A percentile compares a stretch with the other conserved stretches of the same genome.
Evolutionary conservation across 1,140 invertebrate genomes (phyloP).

Genomic region (Myzus persicae): DNA sequence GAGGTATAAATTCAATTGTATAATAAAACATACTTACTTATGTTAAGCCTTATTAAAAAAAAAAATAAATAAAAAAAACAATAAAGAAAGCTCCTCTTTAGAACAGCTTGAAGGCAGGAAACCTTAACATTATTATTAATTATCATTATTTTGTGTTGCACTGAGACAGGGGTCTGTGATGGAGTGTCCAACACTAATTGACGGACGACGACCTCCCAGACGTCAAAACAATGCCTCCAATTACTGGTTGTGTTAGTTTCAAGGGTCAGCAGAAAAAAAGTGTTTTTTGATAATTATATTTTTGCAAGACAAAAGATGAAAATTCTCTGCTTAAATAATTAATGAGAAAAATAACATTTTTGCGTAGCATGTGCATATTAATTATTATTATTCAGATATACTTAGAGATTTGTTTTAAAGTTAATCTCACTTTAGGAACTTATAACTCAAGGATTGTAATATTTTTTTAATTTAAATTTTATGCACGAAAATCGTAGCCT

Average conservation of each 20-base stretch:
- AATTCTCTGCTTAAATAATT: slow-evolving; percentile 54
- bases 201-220: slow-evolving; percentile 47
- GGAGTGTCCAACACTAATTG: slow-evolving; percentile 58
- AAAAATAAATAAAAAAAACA: neutral
- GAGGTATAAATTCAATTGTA: slow-evolving; percentile 23
- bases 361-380: neutral
- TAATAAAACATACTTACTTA: slow-evolving; percentile 25
- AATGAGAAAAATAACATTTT: slow-evolving; percentile 25
- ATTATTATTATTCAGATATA: slow-evolving; percentile 11
- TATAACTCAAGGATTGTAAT: neutral
- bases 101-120: slow-evolving; percentile 8
- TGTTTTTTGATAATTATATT: slow-evolving; percentile 52
- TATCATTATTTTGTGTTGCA: slow-evolving; percentile 34
- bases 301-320: slow-evolving; percentile 45
- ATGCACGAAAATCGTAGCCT: neutral
- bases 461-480: neutral
- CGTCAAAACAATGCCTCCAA: slow-evolving; percentile 56
- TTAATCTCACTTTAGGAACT: neutral
- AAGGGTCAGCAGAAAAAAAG: slow-evolving; percentile 34
- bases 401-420: slow-evolving; percentile 10
- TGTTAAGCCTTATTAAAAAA: slow-evolving; percentile 4
- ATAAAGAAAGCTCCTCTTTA: slow-evolving; percentile 24
- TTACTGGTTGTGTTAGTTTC: slow-evolving; percentile 49
- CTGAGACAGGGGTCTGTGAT: slow-evolving; percentile 32
- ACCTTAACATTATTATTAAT: slow-evolving; percentile 49